A percentile compares a stretch with the other conserved stretches of the same genome.
Evolutionary conservation across 2,797 vertebrate species (phyloP).

Genomic region (Alectoris magna): DNA sequence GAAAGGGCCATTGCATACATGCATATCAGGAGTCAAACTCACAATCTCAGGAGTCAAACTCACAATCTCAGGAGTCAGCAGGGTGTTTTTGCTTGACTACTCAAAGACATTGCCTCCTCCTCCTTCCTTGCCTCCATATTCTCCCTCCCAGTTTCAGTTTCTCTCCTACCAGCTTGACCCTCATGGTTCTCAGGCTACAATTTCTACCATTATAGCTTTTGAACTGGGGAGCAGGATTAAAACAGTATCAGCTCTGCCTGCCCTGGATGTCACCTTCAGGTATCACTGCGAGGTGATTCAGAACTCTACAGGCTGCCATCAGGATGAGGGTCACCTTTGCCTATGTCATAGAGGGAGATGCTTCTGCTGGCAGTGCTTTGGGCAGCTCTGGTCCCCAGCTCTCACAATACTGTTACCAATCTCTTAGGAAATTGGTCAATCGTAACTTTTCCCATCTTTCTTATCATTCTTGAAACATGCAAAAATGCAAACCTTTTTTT

Average conservation of each 20-base stretch:
- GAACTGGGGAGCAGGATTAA: background rate
- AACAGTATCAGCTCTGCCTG: background rate
- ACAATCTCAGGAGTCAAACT: background rate
- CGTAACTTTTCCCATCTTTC: background rate
- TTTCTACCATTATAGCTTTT: background rate
- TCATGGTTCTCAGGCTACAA: background rate
- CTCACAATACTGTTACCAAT: background rate
- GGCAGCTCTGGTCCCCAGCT: background rate
- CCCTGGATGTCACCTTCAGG: background rate
- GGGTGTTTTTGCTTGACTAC: background rate
- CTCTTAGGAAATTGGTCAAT: background rate
- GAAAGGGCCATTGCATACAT: background rate
- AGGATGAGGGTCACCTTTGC: background rate
- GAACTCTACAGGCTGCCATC: background rate
- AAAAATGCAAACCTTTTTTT: background rate
- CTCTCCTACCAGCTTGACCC: background rate
- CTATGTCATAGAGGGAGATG: fast-evolving
- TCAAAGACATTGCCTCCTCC: background rate
- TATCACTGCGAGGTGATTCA: background rate
- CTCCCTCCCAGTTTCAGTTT: background rate
- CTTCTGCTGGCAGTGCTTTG: background rate
- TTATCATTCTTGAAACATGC: background rate
- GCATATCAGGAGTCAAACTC: background rate
- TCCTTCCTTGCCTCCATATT: background rate
- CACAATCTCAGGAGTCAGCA: background rate